phyloP scores from a whole-genome alignment of 2,888 invertebrate species.

The Scaptomyza reducta region DNA sequence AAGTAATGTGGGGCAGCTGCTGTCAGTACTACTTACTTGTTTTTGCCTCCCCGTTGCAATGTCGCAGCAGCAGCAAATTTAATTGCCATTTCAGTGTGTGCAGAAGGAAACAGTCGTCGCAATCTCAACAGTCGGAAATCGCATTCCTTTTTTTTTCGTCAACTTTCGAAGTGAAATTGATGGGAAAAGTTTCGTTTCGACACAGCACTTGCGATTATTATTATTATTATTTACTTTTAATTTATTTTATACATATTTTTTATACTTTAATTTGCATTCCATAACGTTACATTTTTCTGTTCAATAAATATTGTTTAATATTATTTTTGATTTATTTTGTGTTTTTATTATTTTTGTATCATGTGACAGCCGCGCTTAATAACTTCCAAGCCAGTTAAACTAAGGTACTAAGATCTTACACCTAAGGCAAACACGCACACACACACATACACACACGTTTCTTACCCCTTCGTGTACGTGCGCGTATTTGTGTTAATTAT shows the following conservation, averaged over 20 bases:
- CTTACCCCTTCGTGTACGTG: slow-evolving; percentile 20
- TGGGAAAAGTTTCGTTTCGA: slow-evolving; percentile 36
- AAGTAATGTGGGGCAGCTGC: slow-evolving; percentile 41
- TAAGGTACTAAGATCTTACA: slow-evolving; percentile 52
- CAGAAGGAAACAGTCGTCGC: slow-evolving; percentile 47
- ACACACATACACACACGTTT: slow-evolving; percentile 7
- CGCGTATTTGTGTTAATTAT: slow-evolving; percentile 33
- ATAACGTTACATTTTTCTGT: slow-evolving; percentile 10
- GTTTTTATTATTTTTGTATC: slow-evolving; percentile 10
- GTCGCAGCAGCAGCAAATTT: slow-evolving; percentile 30
- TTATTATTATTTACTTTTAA: slow-evolving; percentile 38
- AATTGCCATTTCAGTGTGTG: slow-evolving; percentile 52
- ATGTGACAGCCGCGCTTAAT: slow-evolving; percentile 66
- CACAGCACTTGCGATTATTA: slow-evolving; percentile 53
- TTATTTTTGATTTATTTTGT: slow-evolving; percentile 11
- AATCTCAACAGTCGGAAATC: slow-evolving; percentile 43
- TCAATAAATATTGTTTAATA: slow-evolving; percentile 54
- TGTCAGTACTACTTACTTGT: neutral
- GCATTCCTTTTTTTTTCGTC: slow-evolving; percentile 4
- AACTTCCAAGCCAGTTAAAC: slow-evolving; percentile 69
- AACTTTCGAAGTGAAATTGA: slow-evolving; percentile 29
- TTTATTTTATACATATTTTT: slow-evolving; percentile 33
- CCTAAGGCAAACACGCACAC: slow-evolving; percentile 25
- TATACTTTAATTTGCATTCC: slow-evolving; percentile 21
- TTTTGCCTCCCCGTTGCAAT: slow-evolving; percentile 24